Evolutionary conservation across 2,113 vertebrate genomes (phyloP).

Genomic region (Lynx canadensis): DNA sequence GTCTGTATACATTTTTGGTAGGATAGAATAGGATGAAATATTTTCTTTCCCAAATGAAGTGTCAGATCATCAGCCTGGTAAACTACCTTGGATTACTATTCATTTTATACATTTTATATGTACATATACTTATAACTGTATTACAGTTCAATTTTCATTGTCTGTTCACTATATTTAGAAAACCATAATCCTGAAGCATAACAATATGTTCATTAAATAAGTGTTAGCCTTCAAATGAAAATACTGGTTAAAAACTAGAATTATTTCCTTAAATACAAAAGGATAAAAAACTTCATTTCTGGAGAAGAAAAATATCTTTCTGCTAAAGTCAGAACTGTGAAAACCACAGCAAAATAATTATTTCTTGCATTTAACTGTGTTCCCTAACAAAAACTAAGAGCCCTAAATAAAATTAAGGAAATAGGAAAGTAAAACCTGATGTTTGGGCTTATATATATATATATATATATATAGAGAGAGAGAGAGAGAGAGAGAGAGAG

Average conservation of each 20-base stretch:
- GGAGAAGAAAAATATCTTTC: constrained; percentile 2
- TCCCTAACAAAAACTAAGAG: constrained; percentile 15
- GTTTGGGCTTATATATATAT: not conserved
- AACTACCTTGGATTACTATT: not conserved
- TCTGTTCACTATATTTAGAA: constrained; percentile 37
- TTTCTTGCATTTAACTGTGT: constrained; percentile 37
- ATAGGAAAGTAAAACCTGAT: constrained; percentile 37
- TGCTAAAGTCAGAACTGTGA: not conserved
- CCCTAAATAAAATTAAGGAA: constrained; percentile 30
- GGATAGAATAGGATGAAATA: not conserved
- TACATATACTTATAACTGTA: not conserved
- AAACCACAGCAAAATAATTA: constrained; percentile 46
- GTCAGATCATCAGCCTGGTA: not conserved
- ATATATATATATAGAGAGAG: too few relatives aligned
- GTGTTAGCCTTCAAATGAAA: constrained; percentile 39
- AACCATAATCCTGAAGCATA: constrained; percentile 6
- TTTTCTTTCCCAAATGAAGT: not conserved
- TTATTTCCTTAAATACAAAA: not conserved
- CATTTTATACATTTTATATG: not conserved
- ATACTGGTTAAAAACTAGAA: constrained; percentile 38
- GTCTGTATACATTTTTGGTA: not conserved
- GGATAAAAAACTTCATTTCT: constrained; percentile 42
- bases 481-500: too few relatives aligned
- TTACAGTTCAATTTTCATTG: constrained; percentile 4
- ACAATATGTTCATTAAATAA: not conserved